Conservation (phyloP, 2,888 invertebrate genomes). For the Calameuta idolon region DNA sequence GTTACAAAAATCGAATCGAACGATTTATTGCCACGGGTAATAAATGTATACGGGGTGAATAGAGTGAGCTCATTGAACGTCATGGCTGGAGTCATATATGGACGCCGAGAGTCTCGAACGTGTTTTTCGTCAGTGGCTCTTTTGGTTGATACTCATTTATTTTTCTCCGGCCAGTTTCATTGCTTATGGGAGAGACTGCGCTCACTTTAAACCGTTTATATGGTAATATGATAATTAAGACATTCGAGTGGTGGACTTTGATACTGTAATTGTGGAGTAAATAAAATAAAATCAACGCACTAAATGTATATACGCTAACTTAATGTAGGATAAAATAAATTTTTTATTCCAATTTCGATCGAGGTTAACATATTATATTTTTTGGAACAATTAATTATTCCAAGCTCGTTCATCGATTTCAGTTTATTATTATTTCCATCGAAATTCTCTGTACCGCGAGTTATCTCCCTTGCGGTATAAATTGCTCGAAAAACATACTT, state of each 20-base stretch:
- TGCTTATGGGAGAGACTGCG: constrained; percentile 4
- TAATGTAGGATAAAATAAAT: background rate
- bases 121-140: constrained; percentile 5
- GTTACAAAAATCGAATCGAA: background rate
- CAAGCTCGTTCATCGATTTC: background rate
- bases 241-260: constrained; percentile 27
- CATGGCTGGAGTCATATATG: background rate
- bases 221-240: constrained; percentile 48
- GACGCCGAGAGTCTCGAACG: background rate
- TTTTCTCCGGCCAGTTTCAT: background rate
- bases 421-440: background rate
- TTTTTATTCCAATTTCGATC: background rate
- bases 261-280: background rate
- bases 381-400: background rate
- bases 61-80: background rate
- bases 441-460: background rate
- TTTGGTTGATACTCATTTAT: background rate
- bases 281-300: background rate
- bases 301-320: background rate
- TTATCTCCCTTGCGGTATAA: background rate
- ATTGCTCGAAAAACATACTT: background rate
- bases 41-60: constrained; percentile 2
- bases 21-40: background rate
- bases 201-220: constrained; percentile 8
- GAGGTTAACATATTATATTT: background rate